Base-by-base conservation (phyloP, 2,888 invertebrate species). In the Sphaeridia pumilis region DNA sequence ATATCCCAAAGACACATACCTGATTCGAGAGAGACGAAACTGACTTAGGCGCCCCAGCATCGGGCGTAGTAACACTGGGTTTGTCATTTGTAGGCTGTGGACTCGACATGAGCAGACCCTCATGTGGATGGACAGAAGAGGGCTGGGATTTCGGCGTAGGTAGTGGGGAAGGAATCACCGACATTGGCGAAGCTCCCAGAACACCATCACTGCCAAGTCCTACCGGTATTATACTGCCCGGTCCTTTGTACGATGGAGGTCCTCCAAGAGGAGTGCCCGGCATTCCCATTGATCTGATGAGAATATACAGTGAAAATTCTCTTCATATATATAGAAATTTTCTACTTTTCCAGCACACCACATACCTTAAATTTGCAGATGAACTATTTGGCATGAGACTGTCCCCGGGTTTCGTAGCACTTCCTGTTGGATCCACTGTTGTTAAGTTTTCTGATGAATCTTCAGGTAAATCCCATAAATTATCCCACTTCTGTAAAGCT, bases 121-220 rank as follows among this genome's bases (percentile, higher is more conserved):
- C 61, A 24, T 55, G 58, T 31, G 60, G 63, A 28, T 58, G 59
- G 31, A 63, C 59, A 17, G 70, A 74, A 57, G 75, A 70, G 56
- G 76, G 76, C 55, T 84, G 83, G 57, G 82, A 83, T 66, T 78
- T 78, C 27, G 81, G 78, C 63, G 82, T 80, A 51, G 83, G 79
- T 58, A 82, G 71, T 24, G 83, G 85, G 48, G 83, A 82, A 2
- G 82, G 78, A 44, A 79, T 77, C 54, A 80, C 77, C 58, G 82
- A 79, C 56, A 81, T 74, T 52, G 84, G 79, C 53, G 81, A 76
- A 57, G 74, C 82, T 38, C 79, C 78, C 7, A 78, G 52, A 10
- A 60, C 59, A 12, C 62, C 59, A 26, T 63, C 64, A 28, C 58
- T 59, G 10, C 60, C 61, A 17, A 52, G 26, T n/a, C 56, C 54